Base-by-base conservation (phyloP, 2,888 invertebrate species). In the Dorcus hopei region DNA sequence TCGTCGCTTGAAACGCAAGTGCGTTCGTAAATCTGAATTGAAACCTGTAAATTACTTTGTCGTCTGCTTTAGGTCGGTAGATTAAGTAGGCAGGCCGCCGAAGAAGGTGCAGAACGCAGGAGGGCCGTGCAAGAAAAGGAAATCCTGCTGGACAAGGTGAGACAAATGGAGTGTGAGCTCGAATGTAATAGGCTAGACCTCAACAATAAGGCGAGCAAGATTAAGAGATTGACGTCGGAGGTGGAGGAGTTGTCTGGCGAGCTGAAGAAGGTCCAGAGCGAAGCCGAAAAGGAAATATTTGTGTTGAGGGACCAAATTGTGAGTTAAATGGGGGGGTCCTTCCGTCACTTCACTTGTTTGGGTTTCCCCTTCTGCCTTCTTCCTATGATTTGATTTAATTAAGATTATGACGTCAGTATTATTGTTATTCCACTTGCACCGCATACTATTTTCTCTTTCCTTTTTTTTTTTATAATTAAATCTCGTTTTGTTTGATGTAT, bases 1-100 rank as follows among this genome's bases (percentile, higher is more conserved):
- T 86, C 92, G 11, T 87, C 90, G 0, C 79, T 95, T 42, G 95
- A 95, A 76, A 92, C 92, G n/a, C 95, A 95, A 85, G 90, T 91
- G 72, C 59, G 63, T 70, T 57, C 9, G 11, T 19, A 19, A 19
- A 7, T 45, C 26, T 19, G 19, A 19, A 6, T 33, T 33, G 1
- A 33, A 33, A 33, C 2, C 45, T 19, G 51, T 11, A 57, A 26
- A 14, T 54, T 57, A 2, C 26, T 39, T 61, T 73, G 43, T 66
- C 14, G 14, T 14, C 14, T 14, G 14, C 14, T 14, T 14, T 14
- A 87, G 87, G 88, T 90, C 62, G 90, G 90, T 68, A 85, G 93
- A 61, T 78, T 93, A 59, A 91, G 91, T 67, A 83, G 91, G 58
- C 93, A 91, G 77, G 91, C 90, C 38, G 93, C 89, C 41, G 94